These are phyloP conservation scores for Lepidurus arcticus DNA, from an alignment of 1,140 invertebrate species.

Conservation along the genomic window DNA sequence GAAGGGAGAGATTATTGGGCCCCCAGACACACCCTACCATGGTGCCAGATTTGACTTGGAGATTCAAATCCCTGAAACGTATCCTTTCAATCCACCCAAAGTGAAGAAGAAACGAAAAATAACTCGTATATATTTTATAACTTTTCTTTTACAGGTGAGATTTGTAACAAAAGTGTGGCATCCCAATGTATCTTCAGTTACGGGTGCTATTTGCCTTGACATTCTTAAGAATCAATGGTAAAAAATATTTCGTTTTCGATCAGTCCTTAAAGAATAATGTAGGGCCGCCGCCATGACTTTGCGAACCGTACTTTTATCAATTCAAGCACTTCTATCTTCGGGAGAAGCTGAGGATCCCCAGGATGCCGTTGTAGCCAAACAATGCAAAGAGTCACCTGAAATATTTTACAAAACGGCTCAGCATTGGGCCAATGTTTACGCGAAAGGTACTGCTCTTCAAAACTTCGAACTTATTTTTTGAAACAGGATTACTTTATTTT, in stretches of 20 bases:
- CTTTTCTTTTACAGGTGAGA: constrained; percentile 45
- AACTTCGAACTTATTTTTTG: not conserved
- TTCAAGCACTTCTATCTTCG: constrained; percentile 84
- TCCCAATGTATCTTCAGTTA: constrained; percentile 96
- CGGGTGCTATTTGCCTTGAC: constrained; percentile 95
- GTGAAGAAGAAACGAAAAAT: constrained; percentile 49
- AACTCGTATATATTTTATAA: not conserved
- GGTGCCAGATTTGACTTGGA: constrained; percentile 88
- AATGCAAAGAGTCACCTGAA: constrained; percentile 82
- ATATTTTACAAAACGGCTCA: constrained; percentile 83
- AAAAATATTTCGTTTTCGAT: not conserved
- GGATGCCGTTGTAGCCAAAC: constrained; percentile 93
- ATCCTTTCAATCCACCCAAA: constrained; percentile 99
- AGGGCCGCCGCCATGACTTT: constrained; percentile 98
- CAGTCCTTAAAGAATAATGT: not conserved
- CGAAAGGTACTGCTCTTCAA: constrained; percentile 54
- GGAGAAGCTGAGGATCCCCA: constrained; percentile 96
- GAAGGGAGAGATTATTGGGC: constrained; percentile 82
- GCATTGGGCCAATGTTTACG: constrained; percentile 94
- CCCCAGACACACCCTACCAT: constrained; percentile 95
- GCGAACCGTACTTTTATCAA: constrained; percentile 84
- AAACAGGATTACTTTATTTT: not conserved
- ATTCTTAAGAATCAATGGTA: constrained; percentile 80
- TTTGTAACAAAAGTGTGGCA: constrained; percentile 99
- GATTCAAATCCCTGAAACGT: constrained; percentile 97